These are phyloP conservation scores for Plestiodon gilberti DNA, from an alignment of 2,113 vertebrate genomes.

Conservation along the genomic window DNA sequence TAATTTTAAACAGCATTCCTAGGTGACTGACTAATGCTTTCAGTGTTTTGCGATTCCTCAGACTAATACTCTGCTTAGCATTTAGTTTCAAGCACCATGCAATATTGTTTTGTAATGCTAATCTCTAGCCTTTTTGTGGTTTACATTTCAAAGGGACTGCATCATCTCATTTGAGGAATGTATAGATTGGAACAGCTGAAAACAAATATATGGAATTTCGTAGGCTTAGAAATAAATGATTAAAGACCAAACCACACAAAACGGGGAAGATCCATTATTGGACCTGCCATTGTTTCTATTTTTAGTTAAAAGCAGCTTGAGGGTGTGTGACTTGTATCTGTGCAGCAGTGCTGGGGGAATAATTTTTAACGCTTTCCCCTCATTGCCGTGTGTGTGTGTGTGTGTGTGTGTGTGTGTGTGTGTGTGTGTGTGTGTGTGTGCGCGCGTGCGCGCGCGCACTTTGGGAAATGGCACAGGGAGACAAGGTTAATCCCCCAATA, in stretches of 20 bases:
- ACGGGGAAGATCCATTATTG: neutral
- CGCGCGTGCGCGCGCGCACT: no score
- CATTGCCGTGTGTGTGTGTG: no score
- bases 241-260: neutral
- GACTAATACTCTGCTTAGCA: conserved; percentile 19
- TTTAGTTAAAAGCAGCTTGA: neutral
- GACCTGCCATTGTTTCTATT: neutral
- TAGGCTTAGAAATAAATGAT: neutral
- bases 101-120: neutral
- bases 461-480: no score
- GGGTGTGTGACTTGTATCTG: no score
- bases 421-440: no score
- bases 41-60: neutral
- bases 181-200: neutral
- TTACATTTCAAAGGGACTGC: neutral
- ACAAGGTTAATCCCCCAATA: no score
- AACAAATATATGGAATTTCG: neutral
- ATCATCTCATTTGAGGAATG: neutral
- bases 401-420: no score
- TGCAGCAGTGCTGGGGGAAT: no score
- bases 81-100: conserved; percentile 30
- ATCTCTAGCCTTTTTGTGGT: neutral
- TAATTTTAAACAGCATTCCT: conserved; percentile 8
- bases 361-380: no score
- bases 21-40: conserved; percentile 17